Evolutionary conservation across 2,888 invertebrate genomes (phyloP).

Genomic region (Parnassius smintheus): DNA sequence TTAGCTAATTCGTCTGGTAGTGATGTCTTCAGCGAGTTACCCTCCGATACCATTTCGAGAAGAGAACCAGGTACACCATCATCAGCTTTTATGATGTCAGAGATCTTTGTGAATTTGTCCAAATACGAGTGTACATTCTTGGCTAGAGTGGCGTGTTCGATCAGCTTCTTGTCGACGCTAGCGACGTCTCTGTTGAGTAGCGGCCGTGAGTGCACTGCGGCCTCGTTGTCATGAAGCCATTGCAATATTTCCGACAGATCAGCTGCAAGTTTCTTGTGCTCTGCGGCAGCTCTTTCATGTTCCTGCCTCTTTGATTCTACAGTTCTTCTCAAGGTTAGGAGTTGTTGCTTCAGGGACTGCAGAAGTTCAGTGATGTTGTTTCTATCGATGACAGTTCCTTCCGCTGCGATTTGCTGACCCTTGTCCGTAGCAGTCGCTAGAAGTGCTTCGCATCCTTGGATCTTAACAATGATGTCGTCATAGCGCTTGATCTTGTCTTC

Average conservation of each 20-base stretch:
- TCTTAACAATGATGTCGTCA: conserved; percentile 91
- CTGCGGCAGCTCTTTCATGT: conserved; percentile 92
- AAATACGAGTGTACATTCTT: conserved; percentile 86
- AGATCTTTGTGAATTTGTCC: conserved; percentile 85
- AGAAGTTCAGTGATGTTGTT: conserved; percentile 93
- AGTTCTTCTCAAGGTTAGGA: conserved; percentile 87
- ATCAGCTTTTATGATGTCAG: conserved; percentile 86
- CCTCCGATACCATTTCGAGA: conserved; percentile 92
- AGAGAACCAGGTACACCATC: conserved; percentile 90
- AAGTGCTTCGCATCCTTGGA: conserved; percentile 94
- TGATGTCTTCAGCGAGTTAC: conserved; percentile 87
- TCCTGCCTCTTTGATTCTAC: conserved; percentile 94
- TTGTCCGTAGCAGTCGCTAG: conserved; percentile 94
- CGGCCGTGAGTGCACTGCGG: conserved; percentile 90
- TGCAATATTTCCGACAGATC: conserved; percentile 92
- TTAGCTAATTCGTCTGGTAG: conserved; percentile 91
- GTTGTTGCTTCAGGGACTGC: conserved; percentile 91
- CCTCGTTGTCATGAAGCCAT: conserved; percentile 91
- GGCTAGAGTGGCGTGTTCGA: conserved; percentile 86
- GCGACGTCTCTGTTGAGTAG: conserved; percentile 88
- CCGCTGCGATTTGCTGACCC: conserved; percentile 95
- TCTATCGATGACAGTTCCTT: conserved; percentile 92
- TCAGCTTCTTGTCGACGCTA: conserved; percentile 90
- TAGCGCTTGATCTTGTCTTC: conserved; percentile 94
- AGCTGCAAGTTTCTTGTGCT: conserved; percentile 91